Conservation (phyloP, 2,888 invertebrate species). For the Melikaiella ostensackeni region DNA sequence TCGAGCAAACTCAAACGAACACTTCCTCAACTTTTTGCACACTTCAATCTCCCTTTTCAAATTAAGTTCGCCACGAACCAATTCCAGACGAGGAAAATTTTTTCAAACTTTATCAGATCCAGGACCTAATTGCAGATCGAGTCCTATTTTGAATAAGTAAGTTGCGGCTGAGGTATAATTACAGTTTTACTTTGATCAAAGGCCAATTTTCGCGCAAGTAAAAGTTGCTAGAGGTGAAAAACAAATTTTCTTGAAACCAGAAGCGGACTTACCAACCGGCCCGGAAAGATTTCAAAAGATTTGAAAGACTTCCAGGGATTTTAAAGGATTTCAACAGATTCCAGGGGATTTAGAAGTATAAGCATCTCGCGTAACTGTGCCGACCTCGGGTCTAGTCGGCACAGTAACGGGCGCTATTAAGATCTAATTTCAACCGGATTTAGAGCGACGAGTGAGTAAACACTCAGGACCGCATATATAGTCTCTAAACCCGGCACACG, state of each 20-base stretch:
- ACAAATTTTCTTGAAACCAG: not conserved
- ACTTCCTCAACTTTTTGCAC: slow-evolving; percentile 29
- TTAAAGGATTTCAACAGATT: too few relatives aligned
- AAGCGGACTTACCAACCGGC: too few relatives aligned
- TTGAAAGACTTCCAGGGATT: too few relatives aligned
- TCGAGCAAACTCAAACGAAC: slow-evolving; percentile 18
- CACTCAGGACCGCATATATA: too few relatives aligned
- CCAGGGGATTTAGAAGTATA: too few relatives aligned
- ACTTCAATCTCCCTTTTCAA: slow-evolving; percentile 23
- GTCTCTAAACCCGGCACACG: too few relatives aligned
- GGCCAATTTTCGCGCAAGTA: not conserved
- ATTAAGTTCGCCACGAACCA: slow-evolving; percentile 1
- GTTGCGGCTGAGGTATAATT: not conserved
- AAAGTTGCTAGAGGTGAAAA: not conserved
- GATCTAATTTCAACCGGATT: too few relatives aligned
- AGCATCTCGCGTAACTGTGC: too few relatives aligned
- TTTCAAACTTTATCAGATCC: slow-evolving; percentile 6
- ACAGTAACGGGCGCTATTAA: too few relatives aligned
- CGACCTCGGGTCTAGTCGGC: too few relatives aligned
- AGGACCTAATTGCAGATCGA: slow-evolving; percentile 22
- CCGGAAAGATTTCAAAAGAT: too few relatives aligned
- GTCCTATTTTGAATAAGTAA: not conserved
- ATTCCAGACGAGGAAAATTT: slow-evolving; percentile 11
- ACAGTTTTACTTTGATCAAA: slow-evolving; percentile 13
- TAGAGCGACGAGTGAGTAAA: too few relatives aligned